Conservation (phyloP, 2,888 invertebrate genomes). For the Ormia ochracea region DNA sequence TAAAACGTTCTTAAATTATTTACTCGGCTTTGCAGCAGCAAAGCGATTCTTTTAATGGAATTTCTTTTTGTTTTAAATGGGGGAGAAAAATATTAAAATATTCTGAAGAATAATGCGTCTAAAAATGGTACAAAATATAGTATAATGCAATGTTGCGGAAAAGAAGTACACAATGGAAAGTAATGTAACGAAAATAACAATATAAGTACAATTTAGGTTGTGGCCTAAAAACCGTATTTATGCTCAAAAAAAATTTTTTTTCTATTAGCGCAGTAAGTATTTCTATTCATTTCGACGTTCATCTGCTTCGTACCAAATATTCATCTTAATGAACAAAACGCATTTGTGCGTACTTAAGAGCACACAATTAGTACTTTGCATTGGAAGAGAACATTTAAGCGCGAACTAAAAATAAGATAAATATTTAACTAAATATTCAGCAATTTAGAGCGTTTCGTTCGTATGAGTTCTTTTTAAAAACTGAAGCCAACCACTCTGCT, state of each 20-base stretch:
- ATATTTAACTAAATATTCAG: too few species aligned
- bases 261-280: background rate
- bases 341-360: too few species aligned
- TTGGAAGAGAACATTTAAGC: too few species aligned
- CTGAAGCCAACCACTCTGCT: too few species aligned
- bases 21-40: background rate
- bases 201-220: background rate
- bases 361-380: too few species aligned
- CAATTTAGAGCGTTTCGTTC: too few species aligned
- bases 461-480: too few species aligned
- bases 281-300: too few species aligned
- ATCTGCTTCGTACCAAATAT: too few species aligned
- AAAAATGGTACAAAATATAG: background rate
- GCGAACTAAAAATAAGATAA: too few species aligned
- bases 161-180: background rate
- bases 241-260: background rate
- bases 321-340: too few species aligned
- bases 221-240: background rate
- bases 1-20: background rate
- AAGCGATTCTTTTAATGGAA: background rate
- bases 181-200: background rate
- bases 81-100: background rate
- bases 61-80: background rate
- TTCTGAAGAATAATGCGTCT: background rate
- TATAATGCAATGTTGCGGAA: constrained; percentile 6